These are phyloP conservation scores for Syngnathus typhle DNA, from an alignment of 2,113 vertebrate species.

Conservation along the genomic window DNA sequence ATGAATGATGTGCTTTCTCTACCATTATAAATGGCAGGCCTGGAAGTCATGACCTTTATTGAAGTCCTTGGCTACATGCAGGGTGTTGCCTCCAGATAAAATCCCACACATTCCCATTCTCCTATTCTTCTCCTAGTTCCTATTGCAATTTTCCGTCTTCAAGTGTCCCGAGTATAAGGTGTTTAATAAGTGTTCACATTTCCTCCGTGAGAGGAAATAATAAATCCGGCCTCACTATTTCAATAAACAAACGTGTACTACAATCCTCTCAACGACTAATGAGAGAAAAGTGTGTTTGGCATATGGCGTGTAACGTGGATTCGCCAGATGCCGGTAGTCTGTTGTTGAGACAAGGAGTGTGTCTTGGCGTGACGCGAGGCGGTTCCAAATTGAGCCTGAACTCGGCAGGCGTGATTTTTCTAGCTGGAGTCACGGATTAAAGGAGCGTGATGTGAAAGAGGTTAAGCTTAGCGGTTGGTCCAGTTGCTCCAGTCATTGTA, in stretches of 20 bases:
- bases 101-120: slow-evolving; percentile 27
- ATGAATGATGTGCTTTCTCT: slow-evolving; percentile 1
- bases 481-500: slow-evolving; percentile 30
- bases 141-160: slow-evolving; percentile 49
- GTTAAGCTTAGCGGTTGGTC: slow-evolving; percentile 25
- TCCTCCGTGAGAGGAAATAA: slow-evolving; percentile 62
- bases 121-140: slow-evolving; percentile 54
- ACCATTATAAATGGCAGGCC: neutral
- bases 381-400: slow-evolving; percentile 55
- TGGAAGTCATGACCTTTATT: slow-evolving; percentile 42
- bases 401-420: slow-evolving; percentile 48
- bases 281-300: slow-evolving; percentile 63
- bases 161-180: slow-evolving; percentile 49
- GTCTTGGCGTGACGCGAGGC: slow-evolving; percentile 43
- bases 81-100: slow-evolving; percentile 49
- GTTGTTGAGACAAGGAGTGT: slow-evolving; percentile 43
- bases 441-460: slow-evolving; percentile 37
- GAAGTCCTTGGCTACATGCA: slow-evolving; percentile 34
- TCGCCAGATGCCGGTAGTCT: slow-evolving; percentile 54
- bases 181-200: slow-evolving; percentile 64
- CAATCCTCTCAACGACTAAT: slow-evolving; percentile 53
- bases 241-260: slow-evolving; percentile 64
- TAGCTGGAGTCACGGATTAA: slow-evolving; percentile 37
- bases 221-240: slow-evolving; percentile 60
- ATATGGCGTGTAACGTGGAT: slow-evolving; percentile 47